Percentiles rank a stretch among this genome's conserved stretches.
Conservation (phyloP, 2,888 invertebrate species). For the Drosophila macrospina region DNA sequence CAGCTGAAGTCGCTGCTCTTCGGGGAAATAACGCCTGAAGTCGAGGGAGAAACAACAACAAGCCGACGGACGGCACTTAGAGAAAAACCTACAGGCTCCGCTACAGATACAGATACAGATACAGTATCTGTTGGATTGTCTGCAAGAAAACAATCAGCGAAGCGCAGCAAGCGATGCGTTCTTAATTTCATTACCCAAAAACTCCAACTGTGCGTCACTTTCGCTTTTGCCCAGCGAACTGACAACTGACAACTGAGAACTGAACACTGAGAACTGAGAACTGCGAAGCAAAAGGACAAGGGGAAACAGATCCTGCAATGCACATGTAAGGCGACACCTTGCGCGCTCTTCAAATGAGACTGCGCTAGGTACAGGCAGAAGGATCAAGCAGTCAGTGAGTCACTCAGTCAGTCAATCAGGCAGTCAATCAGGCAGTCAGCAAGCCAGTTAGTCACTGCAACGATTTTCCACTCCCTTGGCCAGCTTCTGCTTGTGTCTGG, state of each 20-base stretch:
- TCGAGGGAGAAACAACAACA: conserved; percentile 24
- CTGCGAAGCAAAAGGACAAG: conserved; percentile 3
- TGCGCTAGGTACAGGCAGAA: conserved; percentile 23
- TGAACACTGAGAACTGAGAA: neutral
- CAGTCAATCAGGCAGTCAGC: conserved; percentile 23
- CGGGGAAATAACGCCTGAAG: conserved; percentile 51
- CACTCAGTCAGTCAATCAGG: conserved; percentile 28
- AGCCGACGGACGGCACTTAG: conserved; percentile 49
- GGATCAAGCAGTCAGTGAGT: conserved; percentile 20
- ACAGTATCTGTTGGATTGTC: conserved; percentile 51
- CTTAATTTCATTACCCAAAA: conserved; percentile 79
- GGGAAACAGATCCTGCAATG: conserved; percentile 33
- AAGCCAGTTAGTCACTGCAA: conserved; percentile 24
- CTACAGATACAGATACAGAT: conserved; percentile 29
- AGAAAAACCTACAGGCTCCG: conserved; percentile 28
- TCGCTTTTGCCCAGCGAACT: conserved; percentile 55
- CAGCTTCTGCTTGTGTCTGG: conserved; percentile 15
- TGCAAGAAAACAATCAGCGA: conserved; percentile 81
- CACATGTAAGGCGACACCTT: conserved; percentile 75
- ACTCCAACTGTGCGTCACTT: conserved; percentile 73
- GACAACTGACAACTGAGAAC: too few relatives aligned
- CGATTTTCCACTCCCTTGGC: neutral
- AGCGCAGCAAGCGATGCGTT: conserved; percentile 78
- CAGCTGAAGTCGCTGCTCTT: conserved; percentile 61
- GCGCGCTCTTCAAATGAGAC: conserved; percentile 21